These are phyloP conservation scores for Tetrax tetrax DNA, from an alignment of 2,113 vertebrate genomes.

Conservation along the genomic window DNA sequence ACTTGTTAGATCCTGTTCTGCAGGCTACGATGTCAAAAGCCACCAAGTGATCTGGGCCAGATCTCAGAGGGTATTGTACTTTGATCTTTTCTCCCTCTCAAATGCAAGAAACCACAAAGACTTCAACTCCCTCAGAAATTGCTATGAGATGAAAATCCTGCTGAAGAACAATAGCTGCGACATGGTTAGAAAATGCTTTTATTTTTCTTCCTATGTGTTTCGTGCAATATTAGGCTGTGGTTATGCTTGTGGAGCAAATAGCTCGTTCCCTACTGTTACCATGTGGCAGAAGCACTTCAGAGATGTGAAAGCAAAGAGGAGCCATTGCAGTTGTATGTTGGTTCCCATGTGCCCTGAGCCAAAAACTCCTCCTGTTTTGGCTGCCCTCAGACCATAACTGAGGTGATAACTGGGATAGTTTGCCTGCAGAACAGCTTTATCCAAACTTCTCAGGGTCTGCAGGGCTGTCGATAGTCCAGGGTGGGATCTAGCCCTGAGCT, in stretches of 20 bases:
- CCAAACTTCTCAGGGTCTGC: neutral
- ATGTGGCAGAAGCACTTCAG: constrained; percentile 7
- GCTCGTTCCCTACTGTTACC: neutral
- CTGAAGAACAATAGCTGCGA: constrained; percentile 37
- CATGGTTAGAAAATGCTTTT: constrained; percentile 6
- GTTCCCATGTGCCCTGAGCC: neutral
- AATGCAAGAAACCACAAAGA: constrained; percentile 46
- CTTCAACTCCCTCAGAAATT: constrained; percentile 19
- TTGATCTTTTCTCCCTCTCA: neutral
- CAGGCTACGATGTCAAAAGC: neutral
- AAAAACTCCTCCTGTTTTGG: neutral
- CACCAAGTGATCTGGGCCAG: neutral
- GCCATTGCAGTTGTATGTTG: neutral
- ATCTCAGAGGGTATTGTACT: constrained; percentile 8
- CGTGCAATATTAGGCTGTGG: neutral
- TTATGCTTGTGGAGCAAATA: constrained; percentile 19
- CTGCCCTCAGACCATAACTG: neutral
- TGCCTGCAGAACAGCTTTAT: neutral
- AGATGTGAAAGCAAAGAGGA: neutral
- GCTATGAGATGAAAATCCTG: constrained; percentile 11
- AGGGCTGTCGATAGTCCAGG: neutral
- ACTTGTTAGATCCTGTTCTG: neutral
- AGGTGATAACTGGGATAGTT: neutral
- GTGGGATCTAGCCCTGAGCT: neutral
- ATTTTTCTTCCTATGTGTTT: constrained; percentile 22